Evolutionary conservation across 64 coral and sea anemone genomes (phyloP).

Genomic region (Montipora sp.): DNA sequence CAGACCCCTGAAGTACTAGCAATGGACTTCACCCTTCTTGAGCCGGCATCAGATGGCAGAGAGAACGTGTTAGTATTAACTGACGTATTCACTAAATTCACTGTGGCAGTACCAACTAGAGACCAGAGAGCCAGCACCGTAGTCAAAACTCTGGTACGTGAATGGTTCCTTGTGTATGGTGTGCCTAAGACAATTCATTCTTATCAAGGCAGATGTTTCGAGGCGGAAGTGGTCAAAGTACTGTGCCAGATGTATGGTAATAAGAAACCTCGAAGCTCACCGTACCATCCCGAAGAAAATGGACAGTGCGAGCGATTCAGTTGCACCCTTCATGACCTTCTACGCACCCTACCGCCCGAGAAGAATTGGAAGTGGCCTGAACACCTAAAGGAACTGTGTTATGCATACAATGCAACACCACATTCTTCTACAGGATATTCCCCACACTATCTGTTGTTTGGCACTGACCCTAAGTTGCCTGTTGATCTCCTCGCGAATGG

Average conservation of each 20-base stretch:
- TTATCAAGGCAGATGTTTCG: constrained; percentile 13
- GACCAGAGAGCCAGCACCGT: constrained; percentile 27
- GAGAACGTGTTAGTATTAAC: constrained; percentile 44
- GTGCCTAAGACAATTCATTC: constrained; percentile 22
- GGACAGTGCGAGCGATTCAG: constrained; percentile 63
- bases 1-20: constrained; percentile 61
- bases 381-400: constrained; percentile 2
- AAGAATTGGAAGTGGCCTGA: constrained; percentile 6
- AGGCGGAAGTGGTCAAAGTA: constrained; percentile 43
- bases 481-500: background rate
- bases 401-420: background rate
- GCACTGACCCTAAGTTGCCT: background rate
- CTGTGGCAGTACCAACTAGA: constrained; percentile 11
- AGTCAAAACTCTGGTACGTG: constrained; percentile 44
- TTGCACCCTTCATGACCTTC: constrained; percentile 41
- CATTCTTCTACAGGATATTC: no score
- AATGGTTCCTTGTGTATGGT: constrained; percentile 63
- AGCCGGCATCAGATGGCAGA: constrained; percentile 35
- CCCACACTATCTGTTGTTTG: no score
- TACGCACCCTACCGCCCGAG: constrained; percentile 27
- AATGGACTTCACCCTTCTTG: constrained; percentile 61
- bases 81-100: constrained; percentile 38
- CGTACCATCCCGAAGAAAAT: constrained; percentile 42
- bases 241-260: constrained; percentile 43
- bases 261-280: constrained; percentile 45